Conservation (phyloP, 2,797 vertebrate species). For the Heteromormyrus szaboi region DNA sequence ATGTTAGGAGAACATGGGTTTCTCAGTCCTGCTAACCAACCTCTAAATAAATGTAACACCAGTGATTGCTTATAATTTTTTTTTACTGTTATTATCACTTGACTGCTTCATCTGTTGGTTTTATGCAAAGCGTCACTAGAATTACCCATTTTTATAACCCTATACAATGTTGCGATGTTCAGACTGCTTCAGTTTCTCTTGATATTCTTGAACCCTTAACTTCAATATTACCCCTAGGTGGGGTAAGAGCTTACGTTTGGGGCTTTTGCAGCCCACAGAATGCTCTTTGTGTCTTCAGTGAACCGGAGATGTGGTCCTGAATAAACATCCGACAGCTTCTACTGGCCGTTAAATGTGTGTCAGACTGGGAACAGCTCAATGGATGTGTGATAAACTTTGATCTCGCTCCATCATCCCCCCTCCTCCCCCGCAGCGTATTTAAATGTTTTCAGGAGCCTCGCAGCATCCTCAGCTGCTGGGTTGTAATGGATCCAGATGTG, state of each 20-base stretch:
- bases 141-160: neutral
- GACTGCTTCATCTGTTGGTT: neutral
- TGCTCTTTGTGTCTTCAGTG: neutral
- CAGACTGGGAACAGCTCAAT: neutral
- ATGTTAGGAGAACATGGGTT: neutral
- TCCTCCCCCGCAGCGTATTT: neutral
- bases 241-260: neutral
- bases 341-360: neutral
- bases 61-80: neutral
- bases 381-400: conserved; percentile 5
- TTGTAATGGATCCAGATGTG: neutral
- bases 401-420: neutral
- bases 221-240: neutral
- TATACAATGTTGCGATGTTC: neutral
- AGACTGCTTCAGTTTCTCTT: neutral
- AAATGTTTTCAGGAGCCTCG: neutral
- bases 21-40: neutral
- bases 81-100: neutral
- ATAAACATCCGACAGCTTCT: neutral
- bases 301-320: neutral
- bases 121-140: neutral
- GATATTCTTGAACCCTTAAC: neutral
- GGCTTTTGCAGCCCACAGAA: neutral
- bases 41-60: neutral
- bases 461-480: neutral